Evolutionary conservation across 2,113 vertebrate genomes (phyloP), one percentile per base, ranked within the genome.

Genomic region (Campylorhamphus procurvoides): DNA sequence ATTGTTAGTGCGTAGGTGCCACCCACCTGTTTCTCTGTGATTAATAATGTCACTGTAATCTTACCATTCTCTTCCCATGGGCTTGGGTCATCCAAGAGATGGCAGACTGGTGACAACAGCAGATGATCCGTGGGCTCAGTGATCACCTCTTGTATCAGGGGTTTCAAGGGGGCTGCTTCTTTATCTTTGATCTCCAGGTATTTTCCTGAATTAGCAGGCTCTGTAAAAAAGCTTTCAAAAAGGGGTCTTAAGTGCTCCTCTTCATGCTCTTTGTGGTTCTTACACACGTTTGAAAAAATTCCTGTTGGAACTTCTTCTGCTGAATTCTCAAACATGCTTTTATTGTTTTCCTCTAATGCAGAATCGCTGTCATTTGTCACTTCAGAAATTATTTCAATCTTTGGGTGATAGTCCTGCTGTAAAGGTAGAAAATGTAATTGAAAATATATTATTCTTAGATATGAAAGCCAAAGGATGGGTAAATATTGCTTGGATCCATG

Each of bases 321-420:
- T 22, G 77, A 87, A 44, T 62, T 49, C 59, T 90, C 81, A 17
- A 71, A 58, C 10, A 3, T 29, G 35, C 14, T 69, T 52, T 62
- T 10, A 14, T n/a, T 59, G 11, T 71, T 82, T 77, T 91, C 93
- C 5, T 97, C 97, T 40, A 64, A 50, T 2, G 95, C 82, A 17
- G 62, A 87, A 28, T 93, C 64, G 1, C 86, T 94, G 44, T 97
- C 94, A 3, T 96, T 97, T 22, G 94, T 95, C 33, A 39, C 74
- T 72, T 94, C 97, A 13, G 98, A 98, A 91, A 99, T 91, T 5
- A 98, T 94, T 95, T 99, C 98, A 89, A 99, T 98, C 96, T 97
- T 98, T 24, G 98, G 98, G 81, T 68, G 96, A 86, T 84, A 92
- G 7, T 31, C 87, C 60, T 87, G 93, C 97, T 98, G 86, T 23